phyloP scores from a whole-genome alignment of 1,140 invertebrate species.

The Pollicipes pollicipes region DNA sequence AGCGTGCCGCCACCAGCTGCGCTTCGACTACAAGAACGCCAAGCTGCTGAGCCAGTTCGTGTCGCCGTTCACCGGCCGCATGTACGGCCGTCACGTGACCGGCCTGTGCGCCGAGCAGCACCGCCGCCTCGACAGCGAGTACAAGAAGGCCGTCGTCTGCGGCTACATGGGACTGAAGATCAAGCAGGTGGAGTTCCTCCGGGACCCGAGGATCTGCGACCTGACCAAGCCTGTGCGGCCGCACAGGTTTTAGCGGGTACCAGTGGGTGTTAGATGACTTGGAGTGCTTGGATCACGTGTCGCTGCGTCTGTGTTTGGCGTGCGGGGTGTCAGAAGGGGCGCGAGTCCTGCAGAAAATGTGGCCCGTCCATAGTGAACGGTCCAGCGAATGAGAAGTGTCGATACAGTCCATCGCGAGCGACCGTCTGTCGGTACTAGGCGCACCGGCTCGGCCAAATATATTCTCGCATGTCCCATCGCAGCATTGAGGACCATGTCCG shows the following conservation, averaged over 20 bases:
- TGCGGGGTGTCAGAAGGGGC: too few species aligned
- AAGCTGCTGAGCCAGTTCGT: constrained; percentile 85
- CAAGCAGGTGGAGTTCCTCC: constrained; percentile 53
- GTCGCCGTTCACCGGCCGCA: constrained; percentile 72
- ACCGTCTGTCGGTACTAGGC: too few species aligned
- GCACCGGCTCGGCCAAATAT: too few species aligned
- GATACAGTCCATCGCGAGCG: too few species aligned
- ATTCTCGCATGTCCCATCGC: too few species aligned
- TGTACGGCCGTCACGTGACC: constrained; percentile 83
- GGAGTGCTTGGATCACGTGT: too few species aligned
- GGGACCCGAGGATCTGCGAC: constrained; percentile 73
- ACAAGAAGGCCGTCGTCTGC: constrained; percentile 42
- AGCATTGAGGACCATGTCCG: too few species aligned
- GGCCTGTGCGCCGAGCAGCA: constrained; percentile 63
- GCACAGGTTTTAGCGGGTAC: constrained; percentile 30
- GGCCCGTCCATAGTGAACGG: too few species aligned
- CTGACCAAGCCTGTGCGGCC: constrained; percentile 58
- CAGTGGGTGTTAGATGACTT: neutral
- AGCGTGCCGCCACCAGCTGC: constrained; percentile 66
- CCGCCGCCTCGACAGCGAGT: constrained; percentile 44
- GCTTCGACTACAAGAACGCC: constrained; percentile 80
- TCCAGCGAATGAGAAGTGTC: too few species aligned
- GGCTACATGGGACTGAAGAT: constrained; percentile 54
- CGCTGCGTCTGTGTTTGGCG: too few species aligned
- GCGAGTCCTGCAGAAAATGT: too few species aligned